phyloP scores from a whole-genome alignment of 1,140 invertebrate species.

The Apis florea region DNA sequence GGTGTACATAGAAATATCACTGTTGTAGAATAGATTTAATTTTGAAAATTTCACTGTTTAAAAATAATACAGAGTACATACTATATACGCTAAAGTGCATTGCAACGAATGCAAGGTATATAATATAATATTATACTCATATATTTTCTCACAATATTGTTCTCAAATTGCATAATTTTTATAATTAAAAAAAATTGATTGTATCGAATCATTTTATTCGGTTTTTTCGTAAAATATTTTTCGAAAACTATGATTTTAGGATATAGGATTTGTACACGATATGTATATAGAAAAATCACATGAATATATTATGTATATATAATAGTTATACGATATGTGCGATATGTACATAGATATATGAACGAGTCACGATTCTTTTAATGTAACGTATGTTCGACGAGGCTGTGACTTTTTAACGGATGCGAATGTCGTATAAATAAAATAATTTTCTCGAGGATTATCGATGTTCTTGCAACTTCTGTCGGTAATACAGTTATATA shows the following conservation, averaged over 20 bases:
- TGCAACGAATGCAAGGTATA: too few relatives aligned
- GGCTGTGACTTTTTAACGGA: constrained; percentile 72
- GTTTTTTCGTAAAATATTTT: too few relatives aligned
- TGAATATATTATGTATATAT: constrained; percentile 34
- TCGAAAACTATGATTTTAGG: background rate
- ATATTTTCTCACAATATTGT: background rate
- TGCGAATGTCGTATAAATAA: constrained; percentile 63
- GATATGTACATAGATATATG: constrained; percentile 41
- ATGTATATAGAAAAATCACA: constrained; percentile 20
- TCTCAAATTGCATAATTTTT: background rate
- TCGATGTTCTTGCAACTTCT: constrained; percentile 27
- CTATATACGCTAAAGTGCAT: too few relatives aligned
- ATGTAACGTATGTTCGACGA: constrained; percentile 57
- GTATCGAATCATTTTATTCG: too few relatives aligned
- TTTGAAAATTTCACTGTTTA: background rate
- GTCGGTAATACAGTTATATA: background rate
- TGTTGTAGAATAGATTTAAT: background rate
- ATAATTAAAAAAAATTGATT: too few relatives aligned
- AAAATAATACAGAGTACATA: too few relatives aligned
- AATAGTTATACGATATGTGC: constrained; percentile 19
- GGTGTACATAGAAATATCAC: background rate
- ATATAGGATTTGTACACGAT: constrained; percentile 20
- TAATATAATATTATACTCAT: too few relatives aligned
- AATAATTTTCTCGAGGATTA: constrained; percentile 57
- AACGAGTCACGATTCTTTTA: constrained; percentile 54